These are phyloP conservation scores for Trichonephila clavata DNA, from an alignment of 1,140 invertebrate genomes.

Conservation along the genomic window DNA sequence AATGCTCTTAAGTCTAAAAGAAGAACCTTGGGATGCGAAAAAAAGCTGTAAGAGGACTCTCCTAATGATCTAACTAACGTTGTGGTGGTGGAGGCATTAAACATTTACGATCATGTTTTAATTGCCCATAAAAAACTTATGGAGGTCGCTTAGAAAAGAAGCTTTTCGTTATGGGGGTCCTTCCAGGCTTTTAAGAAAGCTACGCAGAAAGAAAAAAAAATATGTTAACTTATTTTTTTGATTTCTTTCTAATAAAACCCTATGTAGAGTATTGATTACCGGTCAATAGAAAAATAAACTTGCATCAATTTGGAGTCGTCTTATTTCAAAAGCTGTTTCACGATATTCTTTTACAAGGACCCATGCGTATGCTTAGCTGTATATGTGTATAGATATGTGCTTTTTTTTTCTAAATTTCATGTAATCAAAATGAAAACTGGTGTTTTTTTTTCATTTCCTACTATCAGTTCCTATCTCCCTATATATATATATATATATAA, in stretches of 20 bases:
- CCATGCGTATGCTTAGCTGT: too few species aligned
- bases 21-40: slow-evolving; percentile 41
- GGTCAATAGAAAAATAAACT: slow-evolving; percentile 35
- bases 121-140: slow-evolving; percentile 75
- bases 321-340: not conserved
- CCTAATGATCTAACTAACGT: slow-evolving; percentile 73
- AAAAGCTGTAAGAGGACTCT: slow-evolving; percentile 41
- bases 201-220: slow-evolving; percentile 27
- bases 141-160: slow-evolving; percentile 55
- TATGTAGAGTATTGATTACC: slow-evolving; percentile 36
- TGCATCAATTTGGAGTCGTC: not conserved
- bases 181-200: slow-evolving; percentile 72
- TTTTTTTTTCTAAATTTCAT: too few species aligned
- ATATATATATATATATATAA: too few species aligned
- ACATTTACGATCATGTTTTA: slow-evolving; percentile 75
- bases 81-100: slow-evolving; percentile 69
- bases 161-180: slow-evolving; percentile 71
- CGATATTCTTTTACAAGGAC: too few species aligned
- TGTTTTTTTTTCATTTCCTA: too few species aligned
- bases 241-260: not conserved
- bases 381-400: too few species aligned
- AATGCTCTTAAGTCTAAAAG: slow-evolving; percentile 63
- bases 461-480: too few species aligned
- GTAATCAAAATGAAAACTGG: too few species aligned
- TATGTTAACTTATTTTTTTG: slow-evolving; percentile 29